Conservation (phyloP, 2,888 invertebrate genomes). For the Agrochola litura region DNA sequence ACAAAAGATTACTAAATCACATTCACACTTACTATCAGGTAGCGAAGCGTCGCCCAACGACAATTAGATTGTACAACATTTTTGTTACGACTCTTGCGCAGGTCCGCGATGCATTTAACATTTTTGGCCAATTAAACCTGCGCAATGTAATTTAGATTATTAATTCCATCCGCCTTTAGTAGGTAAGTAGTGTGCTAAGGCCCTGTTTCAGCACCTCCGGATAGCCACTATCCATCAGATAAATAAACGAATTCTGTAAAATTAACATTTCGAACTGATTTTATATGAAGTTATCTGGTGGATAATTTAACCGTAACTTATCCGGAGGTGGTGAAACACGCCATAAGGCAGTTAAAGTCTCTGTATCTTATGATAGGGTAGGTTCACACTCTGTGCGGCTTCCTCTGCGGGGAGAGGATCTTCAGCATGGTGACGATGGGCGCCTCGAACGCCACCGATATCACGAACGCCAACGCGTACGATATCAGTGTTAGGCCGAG, state of each 20-base stretch:
- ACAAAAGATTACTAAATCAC: conserved; percentile 49
- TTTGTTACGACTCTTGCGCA: conserved; percentile 59
- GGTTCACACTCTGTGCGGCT: conserved; percentile 83
- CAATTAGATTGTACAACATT: conserved; percentile 48
- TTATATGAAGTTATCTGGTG: background rate
- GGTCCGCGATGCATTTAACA: conserved; percentile 27
- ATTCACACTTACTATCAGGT: conserved; percentile 56
- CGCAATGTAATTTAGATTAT: conserved; percentile 39
- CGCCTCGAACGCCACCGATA: conserved; percentile 96
- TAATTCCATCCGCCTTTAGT: conserved; percentile 30
- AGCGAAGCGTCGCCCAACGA: conserved; percentile 51
- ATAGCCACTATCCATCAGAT: conserved; percentile 7
- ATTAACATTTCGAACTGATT: background rate
- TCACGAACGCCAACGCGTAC: conserved; percentile 93
- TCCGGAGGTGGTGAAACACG: conserved; percentile 22
- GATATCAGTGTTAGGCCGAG: conserved; percentile 95
- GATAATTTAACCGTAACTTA: background rate
- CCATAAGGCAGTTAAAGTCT: conserved; percentile 55
- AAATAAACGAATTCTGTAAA: background rate
- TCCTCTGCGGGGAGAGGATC: conserved; percentile 91
- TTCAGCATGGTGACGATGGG: conserved; percentile 96
- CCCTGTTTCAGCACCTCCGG: conserved; percentile 27
- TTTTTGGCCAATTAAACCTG: conserved; percentile 45
- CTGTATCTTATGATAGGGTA: conserved; percentile 39
- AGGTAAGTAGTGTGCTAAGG: conserved; percentile 46